Conservation (phyloP, 2,113 vertebrate species). For the Scopus umbretta region DNA sequence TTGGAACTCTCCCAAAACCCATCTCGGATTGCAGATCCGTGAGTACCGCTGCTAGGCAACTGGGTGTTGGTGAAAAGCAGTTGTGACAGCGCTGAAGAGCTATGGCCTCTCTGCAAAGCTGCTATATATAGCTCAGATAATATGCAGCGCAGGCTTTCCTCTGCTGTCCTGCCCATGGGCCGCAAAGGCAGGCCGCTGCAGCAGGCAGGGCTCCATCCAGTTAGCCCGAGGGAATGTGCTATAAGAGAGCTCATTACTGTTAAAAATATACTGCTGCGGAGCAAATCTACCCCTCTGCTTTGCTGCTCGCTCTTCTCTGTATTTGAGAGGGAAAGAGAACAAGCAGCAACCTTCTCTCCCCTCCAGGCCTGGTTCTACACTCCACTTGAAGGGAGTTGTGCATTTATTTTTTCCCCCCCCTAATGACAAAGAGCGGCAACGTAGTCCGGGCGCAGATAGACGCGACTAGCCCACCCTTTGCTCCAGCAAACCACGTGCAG, state of each 20-base stretch:
- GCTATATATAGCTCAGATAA: background rate
- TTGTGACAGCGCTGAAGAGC: background rate
- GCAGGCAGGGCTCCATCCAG: background rate
- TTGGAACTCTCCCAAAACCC: background rate
- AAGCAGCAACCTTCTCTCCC: background rate
- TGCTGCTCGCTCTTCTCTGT: background rate
- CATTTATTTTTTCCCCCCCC: background rate
- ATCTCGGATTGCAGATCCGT: background rate
- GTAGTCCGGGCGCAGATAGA: background rate
- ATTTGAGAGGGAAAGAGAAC: background rate
- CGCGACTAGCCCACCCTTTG: background rate
- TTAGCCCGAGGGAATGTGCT: background rate
- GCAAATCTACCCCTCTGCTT: background rate
- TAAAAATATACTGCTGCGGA: background rate
- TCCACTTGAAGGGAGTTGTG: background rate
- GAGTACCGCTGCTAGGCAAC: constrained; percentile 9
- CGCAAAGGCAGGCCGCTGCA: background rate
- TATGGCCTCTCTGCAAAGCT: background rate
- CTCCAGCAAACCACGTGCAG: background rate
- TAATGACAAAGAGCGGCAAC: background rate
- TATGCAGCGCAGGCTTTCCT: background rate
- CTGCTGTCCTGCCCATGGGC: background rate
- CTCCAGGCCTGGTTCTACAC: background rate
- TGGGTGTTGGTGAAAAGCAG: background rate
- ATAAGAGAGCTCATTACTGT: background rate